A percentile compares a stretch with the other conserved stretches of the same genome.
phyloP scores from a whole-genome alignment of 1,140 invertebrate genomes.

The Caenorhabditis brenneri region DNA sequence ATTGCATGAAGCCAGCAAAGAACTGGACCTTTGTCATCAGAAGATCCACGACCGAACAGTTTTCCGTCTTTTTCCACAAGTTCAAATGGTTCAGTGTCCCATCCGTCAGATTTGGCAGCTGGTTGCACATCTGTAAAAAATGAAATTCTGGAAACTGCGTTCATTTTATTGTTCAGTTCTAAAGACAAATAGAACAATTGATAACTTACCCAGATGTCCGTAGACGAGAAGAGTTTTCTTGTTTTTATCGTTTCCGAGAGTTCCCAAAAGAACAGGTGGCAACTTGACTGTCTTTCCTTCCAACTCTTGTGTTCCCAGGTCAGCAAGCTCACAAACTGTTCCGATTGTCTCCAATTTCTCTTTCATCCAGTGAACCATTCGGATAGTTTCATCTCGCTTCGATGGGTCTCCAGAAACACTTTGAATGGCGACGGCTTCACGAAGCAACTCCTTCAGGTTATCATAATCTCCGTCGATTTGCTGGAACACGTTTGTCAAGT shows the following conservation, averaged over 20 bases:
- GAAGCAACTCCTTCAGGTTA: slow-evolving; percentile 72
- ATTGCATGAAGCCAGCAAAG: slow-evolving; percentile 92
- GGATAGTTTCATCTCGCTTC: slow-evolving; percentile 78
- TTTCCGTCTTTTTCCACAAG: slow-evolving; percentile 87
- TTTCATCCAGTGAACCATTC: slow-evolving; percentile 83
- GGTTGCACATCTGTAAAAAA: slow-evolving; percentile 63
- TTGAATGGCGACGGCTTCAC: slow-evolving; percentile 87
- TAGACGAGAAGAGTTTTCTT: slow-evolving; percentile 88
- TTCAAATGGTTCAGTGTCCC: slow-evolving; percentile 91
- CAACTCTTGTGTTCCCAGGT: slow-evolving; percentile 79
- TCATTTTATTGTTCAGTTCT: too few species aligned
- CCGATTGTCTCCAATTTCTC: slow-evolving; percentile 63
- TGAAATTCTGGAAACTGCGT: background rate
- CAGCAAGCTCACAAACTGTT: slow-evolving; percentile 41
- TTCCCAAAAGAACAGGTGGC: slow-evolving; percentile 86
- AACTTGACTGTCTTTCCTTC: slow-evolving; percentile 80
- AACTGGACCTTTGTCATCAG: slow-evolving; percentile 85
- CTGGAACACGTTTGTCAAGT: slow-evolving; percentile 29
- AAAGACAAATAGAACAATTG: too few species aligned
- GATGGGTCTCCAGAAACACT: slow-evolving; percentile 92
- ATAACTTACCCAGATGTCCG: slow-evolving; percentile 97
- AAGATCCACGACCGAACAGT: slow-evolving; percentile 87
- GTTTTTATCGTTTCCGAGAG: slow-evolving; percentile 79
- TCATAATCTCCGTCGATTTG: slow-evolving; percentile 47
- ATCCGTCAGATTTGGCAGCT: slow-evolving; percentile 78